A percentile compares a stretch with the other conserved stretches of the same genome.
Conservation (phyloP, 2,113 vertebrate genomes). For the Chloebia gouldiae region DNA sequence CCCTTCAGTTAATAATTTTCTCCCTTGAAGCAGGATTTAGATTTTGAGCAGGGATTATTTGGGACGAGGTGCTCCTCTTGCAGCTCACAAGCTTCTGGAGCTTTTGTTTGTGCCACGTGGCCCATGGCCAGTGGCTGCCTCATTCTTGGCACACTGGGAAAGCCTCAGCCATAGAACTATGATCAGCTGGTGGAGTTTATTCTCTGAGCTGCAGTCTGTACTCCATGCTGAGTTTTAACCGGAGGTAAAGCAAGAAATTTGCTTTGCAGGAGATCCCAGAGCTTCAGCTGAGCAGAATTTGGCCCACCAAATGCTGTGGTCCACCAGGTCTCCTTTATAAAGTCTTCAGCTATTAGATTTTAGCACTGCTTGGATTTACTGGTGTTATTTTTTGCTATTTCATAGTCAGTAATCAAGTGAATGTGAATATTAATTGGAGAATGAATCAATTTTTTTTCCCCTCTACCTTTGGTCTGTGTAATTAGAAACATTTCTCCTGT, state of each 20-base stretch:
- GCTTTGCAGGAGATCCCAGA: background rate
- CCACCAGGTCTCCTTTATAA: background rate
- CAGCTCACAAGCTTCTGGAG: background rate
- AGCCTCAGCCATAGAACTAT: accelerated
- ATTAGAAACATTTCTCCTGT: conserved; percentile 38
- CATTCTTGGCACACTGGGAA: accelerated
- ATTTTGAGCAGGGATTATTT: background rate
- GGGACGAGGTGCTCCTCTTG: background rate
- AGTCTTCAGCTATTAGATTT: background rate
- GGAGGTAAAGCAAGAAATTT: background rate
- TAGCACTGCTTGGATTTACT: background rate
- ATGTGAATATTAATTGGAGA: conserved; percentile 52
- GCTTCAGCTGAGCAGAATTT: background rate
- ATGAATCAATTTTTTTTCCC: background rate
- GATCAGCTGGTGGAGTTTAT: background rate
- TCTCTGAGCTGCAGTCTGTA: background rate
- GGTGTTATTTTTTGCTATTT: background rate
- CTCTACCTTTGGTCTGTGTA: background rate
- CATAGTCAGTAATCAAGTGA: conserved; percentile 7
- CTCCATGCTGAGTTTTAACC: background rate
- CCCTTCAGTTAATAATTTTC: background rate
- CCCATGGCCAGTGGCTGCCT: background rate
- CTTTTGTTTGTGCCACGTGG: accelerated
- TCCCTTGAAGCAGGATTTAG: background rate
- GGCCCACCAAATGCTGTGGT: background rate